Conservation (phyloP, 2,113 vertebrate genomes). For the Steatornis caripensis region DNA sequence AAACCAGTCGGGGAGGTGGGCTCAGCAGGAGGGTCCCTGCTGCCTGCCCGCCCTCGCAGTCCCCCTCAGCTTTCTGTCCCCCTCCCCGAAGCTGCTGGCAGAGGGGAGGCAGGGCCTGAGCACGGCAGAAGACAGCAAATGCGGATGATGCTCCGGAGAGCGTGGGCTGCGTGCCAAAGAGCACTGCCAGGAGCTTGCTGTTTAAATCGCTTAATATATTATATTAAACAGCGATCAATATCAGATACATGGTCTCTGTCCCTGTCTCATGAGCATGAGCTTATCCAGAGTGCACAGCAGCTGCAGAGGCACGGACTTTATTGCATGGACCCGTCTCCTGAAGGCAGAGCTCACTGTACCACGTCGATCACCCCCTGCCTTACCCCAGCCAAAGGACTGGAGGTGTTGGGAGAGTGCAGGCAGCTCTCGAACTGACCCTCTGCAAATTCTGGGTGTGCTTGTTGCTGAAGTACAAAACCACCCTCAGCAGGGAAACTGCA, state of each 20-base stretch:
- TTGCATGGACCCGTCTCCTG: accelerated
- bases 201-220: background rate
- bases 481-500: background rate
- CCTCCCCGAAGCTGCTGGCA: background rate
- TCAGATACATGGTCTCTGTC: background rate
- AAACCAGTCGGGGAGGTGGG: background rate
- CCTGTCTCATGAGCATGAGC: background rate
- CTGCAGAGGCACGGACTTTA: background rate
- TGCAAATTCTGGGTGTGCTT: background rate
- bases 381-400: background rate
- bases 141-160: background rate
- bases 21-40: background rate
- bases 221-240: background rate
- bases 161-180: background rate
- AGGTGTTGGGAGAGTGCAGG: background rate
- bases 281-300: background rate
- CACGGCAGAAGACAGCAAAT: background rate
- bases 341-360: background rate
- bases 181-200: background rate
- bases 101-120: background rate
- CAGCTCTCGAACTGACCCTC: background rate
- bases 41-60: background rate
- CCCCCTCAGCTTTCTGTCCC: background rate
- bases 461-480: background rate
- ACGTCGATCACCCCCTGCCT: accelerated